Conservation (phyloP, 1,140 invertebrate genomes). For the Maniola jurtina region DNA sequence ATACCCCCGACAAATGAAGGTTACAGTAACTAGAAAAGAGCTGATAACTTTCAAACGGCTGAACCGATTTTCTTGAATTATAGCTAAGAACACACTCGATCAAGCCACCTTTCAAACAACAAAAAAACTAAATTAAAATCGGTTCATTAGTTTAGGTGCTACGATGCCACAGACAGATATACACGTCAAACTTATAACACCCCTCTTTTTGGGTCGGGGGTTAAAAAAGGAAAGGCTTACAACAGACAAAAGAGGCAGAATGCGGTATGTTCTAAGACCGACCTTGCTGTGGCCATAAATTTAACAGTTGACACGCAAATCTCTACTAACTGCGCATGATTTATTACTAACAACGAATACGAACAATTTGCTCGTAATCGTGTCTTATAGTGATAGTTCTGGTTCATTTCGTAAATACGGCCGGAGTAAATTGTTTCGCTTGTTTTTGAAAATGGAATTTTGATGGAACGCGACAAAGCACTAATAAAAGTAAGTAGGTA, state of each 20-base stretch:
- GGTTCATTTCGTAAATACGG: constrained; percentile 45
- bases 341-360: constrained; percentile 55
- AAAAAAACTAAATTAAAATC: too few species aligned
- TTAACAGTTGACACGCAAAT: constrained; percentile 67
- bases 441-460: constrained; percentile 52
- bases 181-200: too few species aligned
- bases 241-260: constrained; percentile 21
- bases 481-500: background rate
- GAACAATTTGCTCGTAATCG: constrained; percentile 50
- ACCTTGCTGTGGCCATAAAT: constrained; percentile 65
- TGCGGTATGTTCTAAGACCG: constrained; percentile 46
- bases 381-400: constrained; percentile 35
- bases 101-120: too few species aligned
- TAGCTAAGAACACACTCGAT: too few species aligned
- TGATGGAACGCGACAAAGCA: constrained; percentile 19
- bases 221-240: background rate
- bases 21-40: too few species aligned
- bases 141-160: too few species aligned
- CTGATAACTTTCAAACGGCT: too few species aligned
- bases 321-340: constrained; percentile 64
- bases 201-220: too few species aligned
- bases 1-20: too few species aligned
- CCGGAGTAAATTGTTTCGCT: constrained; percentile 39
- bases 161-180: too few species aligned
- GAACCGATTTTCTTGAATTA: too few species aligned